Conservation (phyloP, 2,113 vertebrate genomes). For the Nesoenas mayeri region DNA sequence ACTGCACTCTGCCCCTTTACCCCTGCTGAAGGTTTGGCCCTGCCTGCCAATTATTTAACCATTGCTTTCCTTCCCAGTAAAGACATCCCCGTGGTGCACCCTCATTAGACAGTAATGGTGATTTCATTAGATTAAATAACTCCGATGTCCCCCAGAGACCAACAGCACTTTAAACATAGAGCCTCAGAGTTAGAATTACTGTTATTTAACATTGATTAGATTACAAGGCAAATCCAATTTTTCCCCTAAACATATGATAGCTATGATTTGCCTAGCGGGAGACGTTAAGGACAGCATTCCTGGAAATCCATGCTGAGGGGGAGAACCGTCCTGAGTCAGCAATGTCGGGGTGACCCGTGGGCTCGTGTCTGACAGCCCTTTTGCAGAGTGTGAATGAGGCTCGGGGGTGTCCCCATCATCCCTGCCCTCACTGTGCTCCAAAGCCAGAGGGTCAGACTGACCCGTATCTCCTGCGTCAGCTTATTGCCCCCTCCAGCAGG, state of each 20-base stretch:
- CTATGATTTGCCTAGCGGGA: conserved; percentile 1
- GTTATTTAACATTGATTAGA: conserved; percentile 70
- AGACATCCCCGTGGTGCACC: neutral
- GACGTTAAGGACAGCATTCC: neutral
- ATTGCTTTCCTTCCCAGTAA: neutral
- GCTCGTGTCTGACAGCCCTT: neutral
- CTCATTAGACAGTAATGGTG: conserved; percentile 49
- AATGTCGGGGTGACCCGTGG: neutral
- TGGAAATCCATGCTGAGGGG: neutral
- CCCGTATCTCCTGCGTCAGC: fast-evolving
- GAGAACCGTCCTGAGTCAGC: neutral
- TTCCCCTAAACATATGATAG: neutral
- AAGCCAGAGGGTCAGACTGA: neutral
- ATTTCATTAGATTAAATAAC: conserved; percentile 72
- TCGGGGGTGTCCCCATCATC: neutral
- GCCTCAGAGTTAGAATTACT: conserved; percentile 42
- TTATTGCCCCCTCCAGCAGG: neutral
- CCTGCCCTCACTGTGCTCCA: neutral
- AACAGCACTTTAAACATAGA: conserved; percentile 48
- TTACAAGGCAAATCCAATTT: conserved; percentile 68
- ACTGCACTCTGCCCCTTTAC: neutral
- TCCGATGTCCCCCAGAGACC: conserved; percentile 44
- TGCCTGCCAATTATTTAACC: neutral
- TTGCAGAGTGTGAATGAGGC: fast-evolving
- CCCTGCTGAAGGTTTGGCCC: neutral